phyloP scores from a whole-genome alignment of 2,888 invertebrate species.

The Villa cingulata region DNA sequence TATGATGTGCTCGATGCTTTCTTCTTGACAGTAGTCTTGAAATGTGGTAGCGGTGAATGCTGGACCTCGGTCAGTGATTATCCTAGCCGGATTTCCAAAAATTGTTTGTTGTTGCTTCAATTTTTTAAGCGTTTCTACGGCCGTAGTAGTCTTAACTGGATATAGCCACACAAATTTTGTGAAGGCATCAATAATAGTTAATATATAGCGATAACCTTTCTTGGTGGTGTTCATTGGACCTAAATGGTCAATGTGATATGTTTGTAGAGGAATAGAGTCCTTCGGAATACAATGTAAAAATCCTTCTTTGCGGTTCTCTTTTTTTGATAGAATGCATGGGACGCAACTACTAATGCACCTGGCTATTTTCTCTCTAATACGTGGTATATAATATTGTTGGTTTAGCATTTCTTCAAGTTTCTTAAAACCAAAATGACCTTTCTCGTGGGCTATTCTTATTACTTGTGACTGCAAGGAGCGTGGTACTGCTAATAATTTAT shows the following conservation, averaged over 20 bases:
- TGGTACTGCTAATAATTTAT: conserved; percentile 8
- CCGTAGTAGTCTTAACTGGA: conserved; percentile 11
- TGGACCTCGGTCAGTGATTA: no score
- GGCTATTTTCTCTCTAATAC: conserved; percentile 10
- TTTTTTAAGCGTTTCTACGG: no score
- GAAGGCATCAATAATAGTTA: background rate
- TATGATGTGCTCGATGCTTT: no score
- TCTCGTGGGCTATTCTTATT: conserved; percentile 7
- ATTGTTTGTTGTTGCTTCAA: no score
- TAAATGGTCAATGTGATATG: conserved; percentile 1
- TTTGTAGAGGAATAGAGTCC: conserved; percentile 13
- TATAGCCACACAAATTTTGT: conserved; percentile 2
- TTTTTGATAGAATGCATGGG: conserved; percentile 9
- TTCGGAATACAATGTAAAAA: conserved; percentile 18
- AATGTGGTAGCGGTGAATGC: no score
- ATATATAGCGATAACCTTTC: background rate
- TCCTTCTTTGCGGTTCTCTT: conserved; percentile 19
- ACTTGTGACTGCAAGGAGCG: no score
- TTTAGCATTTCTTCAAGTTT: conserved; percentile 7
- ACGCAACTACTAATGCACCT: conserved; percentile 10
- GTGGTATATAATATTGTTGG: conserved; percentile 10
- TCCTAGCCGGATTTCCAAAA: no score
- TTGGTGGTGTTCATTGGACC: background rate
- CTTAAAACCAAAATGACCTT: conserved; percentile 8
- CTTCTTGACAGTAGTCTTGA: no score